Conservation (phyloP, 2,113 vertebrate genomes). For the Isurus oxyrinchus region DNA sequence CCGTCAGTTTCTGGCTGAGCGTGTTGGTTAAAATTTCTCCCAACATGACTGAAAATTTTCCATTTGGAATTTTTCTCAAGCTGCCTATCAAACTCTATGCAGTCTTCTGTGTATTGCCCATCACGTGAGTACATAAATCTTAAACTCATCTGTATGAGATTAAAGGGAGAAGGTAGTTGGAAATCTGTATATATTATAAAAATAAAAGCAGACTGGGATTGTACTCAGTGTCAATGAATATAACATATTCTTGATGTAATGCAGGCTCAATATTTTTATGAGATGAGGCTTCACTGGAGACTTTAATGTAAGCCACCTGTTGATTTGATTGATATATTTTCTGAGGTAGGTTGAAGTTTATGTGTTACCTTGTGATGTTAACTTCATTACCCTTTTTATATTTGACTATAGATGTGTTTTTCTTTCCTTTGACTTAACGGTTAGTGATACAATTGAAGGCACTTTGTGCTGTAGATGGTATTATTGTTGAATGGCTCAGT, state of each 20-base stretch:
- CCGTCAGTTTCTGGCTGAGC: not conserved
- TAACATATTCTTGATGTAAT: constrained; percentile 29
- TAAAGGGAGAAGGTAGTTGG: constrained; percentile 27
- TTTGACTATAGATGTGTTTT: not conserved
- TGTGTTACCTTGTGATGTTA: not conserved
- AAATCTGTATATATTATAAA: constrained; percentile 15
- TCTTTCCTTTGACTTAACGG: not conserved
- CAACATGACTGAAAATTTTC: not conserved
- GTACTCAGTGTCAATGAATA: constrained; percentile 5
- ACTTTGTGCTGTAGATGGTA: not conserved
- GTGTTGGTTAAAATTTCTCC: not conserved
- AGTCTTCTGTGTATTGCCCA: constrained; percentile 2
- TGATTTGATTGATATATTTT: constrained; percentile 34
- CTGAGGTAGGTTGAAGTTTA: constrained; percentile 4
- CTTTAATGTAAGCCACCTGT: constrained; percentile 30
- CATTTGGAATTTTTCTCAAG: not conserved
- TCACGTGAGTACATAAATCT: not conserved
- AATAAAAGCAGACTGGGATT: constrained; percentile 25
- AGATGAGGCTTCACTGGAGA: constrained; percentile 2
- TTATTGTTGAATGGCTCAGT: not conserved
- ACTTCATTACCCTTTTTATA: constrained; percentile 20
- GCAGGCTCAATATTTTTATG: constrained; percentile 35
- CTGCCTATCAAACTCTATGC: constrained; percentile 4
- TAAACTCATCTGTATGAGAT: not conserved
- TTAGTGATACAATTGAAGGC: not conserved